Evolutionary conservation across 2,888 invertebrate species (phyloP).

Genomic region (Pristionchus exspectatus): DNA sequence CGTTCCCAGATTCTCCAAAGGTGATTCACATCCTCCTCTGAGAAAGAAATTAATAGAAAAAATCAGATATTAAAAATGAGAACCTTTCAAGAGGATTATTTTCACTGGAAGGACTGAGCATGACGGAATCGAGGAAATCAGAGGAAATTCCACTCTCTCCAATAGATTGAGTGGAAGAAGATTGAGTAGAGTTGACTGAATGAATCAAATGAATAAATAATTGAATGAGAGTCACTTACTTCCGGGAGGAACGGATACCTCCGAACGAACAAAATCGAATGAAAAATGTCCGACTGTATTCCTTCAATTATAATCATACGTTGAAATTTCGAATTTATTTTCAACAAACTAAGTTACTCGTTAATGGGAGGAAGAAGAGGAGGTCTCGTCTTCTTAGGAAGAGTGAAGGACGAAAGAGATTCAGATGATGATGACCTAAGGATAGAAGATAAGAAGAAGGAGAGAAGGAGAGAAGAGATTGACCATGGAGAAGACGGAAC

Average conservation of each 20-base stretch:
- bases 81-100: neutral
- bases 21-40: neutral
- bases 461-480: neutral
- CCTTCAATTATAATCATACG: neutral
- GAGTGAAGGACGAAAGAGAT: neutral
- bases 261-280: neutral
- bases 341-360: neutral
- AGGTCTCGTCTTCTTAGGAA: neutral
- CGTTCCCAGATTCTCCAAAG: neutral
- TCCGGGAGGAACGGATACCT: neutral
- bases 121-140: neutral
- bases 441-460: neutral
- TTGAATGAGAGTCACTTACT: neutral
- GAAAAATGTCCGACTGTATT: neutral
- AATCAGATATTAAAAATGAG: neutral
- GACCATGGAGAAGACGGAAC: neutral
- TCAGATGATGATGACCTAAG: neutral
- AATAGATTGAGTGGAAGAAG: neutral
- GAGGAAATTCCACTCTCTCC: neutral
- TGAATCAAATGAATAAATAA: neutral
- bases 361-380: neutral
- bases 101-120: slow-evolving; percentile 5
- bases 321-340: too few species aligned
- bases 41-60: neutral
- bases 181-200: neutral